These are phyloP conservation scores for Maconellicoccus hirsutus DNA, from an alignment of 1,140 invertebrate species.

Conservation along the genomic window DNA sequence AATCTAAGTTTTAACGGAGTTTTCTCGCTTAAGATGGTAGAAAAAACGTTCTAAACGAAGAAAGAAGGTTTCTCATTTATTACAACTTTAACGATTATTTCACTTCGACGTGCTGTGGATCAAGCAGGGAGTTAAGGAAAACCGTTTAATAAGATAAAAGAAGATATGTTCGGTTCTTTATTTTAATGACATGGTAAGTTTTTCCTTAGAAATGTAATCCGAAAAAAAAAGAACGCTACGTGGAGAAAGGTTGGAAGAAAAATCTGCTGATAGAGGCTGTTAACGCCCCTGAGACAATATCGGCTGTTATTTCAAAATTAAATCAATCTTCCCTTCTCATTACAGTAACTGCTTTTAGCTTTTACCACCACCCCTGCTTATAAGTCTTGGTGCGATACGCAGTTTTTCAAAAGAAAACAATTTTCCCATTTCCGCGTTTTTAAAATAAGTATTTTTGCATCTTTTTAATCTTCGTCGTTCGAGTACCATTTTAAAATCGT, in stretches of 20 bases:
- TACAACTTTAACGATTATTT: conserved; percentile 20
- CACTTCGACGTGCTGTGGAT: conserved; percentile 14
- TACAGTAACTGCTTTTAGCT: conserved; percentile 21
- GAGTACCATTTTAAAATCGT: background rate
- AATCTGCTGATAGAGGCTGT: conserved; percentile 2
- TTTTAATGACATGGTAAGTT: conserved; percentile 22
- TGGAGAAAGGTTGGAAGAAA: background rate
- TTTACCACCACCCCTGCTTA: background rate
- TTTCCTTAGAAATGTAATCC: conserved; percentile 20
- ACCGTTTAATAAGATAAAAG: conserved; percentile 20
- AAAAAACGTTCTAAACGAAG: background rate
- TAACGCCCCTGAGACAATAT: conserved; percentile 22
- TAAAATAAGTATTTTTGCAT: background rate
- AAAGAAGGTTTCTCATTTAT: conserved; percentile 14
- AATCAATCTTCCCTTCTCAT: conserved; percentile 22
- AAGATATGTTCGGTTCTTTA: conserved; percentile 22
- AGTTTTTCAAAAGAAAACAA: conserved; percentile 9
- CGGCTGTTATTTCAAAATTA: conserved; percentile 20
- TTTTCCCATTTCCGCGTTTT: background rate
- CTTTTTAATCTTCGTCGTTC: background rate
- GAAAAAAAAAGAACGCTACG: background rate
- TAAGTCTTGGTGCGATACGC: background rate
- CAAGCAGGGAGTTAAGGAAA: background rate
- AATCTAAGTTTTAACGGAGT: background rate
- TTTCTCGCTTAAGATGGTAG: background rate